Evolutionary conservation across 2,888 invertebrate species (phyloP).

Genomic region (Spicauda simplicius): DNA sequence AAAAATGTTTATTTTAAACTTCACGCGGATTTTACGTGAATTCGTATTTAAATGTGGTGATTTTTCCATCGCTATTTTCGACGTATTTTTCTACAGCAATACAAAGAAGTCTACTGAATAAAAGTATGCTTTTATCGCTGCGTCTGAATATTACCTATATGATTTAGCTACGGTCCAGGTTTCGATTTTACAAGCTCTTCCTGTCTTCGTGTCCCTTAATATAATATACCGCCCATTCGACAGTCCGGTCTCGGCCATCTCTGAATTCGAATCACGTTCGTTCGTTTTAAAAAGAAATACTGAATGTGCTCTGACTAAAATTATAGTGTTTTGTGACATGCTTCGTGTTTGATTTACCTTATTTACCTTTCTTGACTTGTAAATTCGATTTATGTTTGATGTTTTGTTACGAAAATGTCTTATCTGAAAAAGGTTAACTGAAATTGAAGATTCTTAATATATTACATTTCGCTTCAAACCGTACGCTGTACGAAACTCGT

Average conservation of each 20-base stretch:
- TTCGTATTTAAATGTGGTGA: too few species aligned
- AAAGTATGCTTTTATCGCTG: background rate
- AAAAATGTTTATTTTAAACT: too few species aligned
- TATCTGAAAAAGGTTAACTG: background rate
- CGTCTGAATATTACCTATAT: conserved; percentile 6
- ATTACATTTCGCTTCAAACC: too few species aligned
- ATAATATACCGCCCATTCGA: conserved; percentile 65
- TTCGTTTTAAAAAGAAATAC: conserved; percentile 66
- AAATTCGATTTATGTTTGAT: conserved; percentile 20
- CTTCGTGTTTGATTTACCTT: conserved; percentile 69
- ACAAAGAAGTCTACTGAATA: background rate
- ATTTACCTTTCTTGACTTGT: conserved; percentile 53
- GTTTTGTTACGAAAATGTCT: background rate
- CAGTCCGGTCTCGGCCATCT: conserved; percentile 52
- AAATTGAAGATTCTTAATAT: too few species aligned
- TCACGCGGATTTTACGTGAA: too few species aligned
- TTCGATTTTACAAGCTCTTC: conserved; percentile 38
- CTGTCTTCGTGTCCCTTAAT: conserved; percentile 53
- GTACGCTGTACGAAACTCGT: too few species aligned
- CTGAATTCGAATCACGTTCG: conserved; percentile 64
- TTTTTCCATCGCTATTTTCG: too few species aligned
- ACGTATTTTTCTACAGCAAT: too few species aligned
- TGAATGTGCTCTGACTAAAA: conserved; percentile 77
- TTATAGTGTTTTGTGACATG: conserved; percentile 74
- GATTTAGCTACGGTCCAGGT: conserved; percentile 2